Base-by-base conservation (phyloP, 2,888 invertebrate species). In the Lapara coniferarum region DNA sequence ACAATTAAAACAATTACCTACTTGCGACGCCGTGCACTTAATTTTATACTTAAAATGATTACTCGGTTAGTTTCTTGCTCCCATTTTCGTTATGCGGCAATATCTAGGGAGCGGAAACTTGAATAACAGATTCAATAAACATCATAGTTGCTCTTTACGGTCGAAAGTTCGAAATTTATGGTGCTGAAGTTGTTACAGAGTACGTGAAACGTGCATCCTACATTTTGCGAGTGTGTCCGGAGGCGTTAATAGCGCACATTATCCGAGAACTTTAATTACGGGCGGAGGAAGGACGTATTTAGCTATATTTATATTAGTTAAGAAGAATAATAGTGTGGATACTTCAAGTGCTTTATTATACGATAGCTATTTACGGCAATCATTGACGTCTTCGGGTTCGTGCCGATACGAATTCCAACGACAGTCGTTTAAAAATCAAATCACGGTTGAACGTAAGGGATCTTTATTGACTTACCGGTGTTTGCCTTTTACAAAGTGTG, bases 91-190 rank as follows among this genome's bases (percentile, higher is more conserved):
- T 44, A 51, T n/a, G 53, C 68, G 53, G 59, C 66, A 77, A 77
- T 82, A 81, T 76, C 75, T 71, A 68, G 53, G 70, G 68, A 74
- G 70, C 75, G 71, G 71, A 74, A 77, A 78, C 75, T 75, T 75
- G 77, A 78, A 77, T 78, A 76, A 75, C 78, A 77, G 79, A 80
- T 81, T 80, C 78, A 80, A 76, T 74, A 80, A 77, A 81, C 80
- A 80, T 83, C 82, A 80, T 82, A 82, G 83, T 81, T 81, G 79
- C 81, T 80, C 79, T 82, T 79, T 81, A 79, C 77, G 74, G 74
- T 73, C 71, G 75, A 70, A 85, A 84, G 82, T 84, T 85, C 69
- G 66, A 72, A 83, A 86, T 85, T 84, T 85, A 86, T 82, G 73
- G 75, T 76, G 73, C 67, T 73, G 69, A 81, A 82, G 75, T 82